Evolutionary conservation across 2,797 vertebrate species (phyloP).

Genomic region (Aplochiton taeniatus): DNA sequence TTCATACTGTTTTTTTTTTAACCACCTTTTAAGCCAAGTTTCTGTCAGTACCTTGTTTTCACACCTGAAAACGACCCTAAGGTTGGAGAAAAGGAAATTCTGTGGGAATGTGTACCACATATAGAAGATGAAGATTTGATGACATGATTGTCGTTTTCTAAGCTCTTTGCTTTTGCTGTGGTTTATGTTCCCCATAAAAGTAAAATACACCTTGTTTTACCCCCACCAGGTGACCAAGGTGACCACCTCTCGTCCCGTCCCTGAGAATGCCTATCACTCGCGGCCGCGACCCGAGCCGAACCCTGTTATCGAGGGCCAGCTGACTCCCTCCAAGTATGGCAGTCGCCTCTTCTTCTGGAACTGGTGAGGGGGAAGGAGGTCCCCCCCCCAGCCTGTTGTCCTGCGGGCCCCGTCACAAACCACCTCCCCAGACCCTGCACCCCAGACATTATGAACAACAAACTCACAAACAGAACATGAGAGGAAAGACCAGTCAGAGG

Average conservation of each 20-base stretch:
- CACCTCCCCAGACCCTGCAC: not conserved
- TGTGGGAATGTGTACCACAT: not conserved
- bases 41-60: not conserved
- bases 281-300: conserved; percentile 87
- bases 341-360: conserved; percentile 89
- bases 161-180: not conserved
- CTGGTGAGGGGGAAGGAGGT: conserved; percentile 70
- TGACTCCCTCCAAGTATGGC: conserved; percentile 84
- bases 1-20: too few relatives aligned
- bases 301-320: conserved; percentile 75
- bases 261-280: conserved; percentile 90
- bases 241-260: conserved; percentile 84
- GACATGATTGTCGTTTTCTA: not conserved
- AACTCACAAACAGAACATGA: too few relatives aligned
- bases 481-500: too few relatives aligned
- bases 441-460: too few relatives aligned
- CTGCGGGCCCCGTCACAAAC: not conserved
- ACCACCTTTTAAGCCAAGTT: too few relatives aligned
- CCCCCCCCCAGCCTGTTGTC: not conserved
- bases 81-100: conserved; percentile 4
- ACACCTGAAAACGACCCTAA: not conserved
- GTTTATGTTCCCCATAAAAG: not conserved
- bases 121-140: not conserved
- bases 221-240: conserved; percentile 92
- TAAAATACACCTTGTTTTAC: conserved; percentile 9